Conservation (phyloP, 2,797 vertebrate species). For the Thunnus albacares region DNA sequence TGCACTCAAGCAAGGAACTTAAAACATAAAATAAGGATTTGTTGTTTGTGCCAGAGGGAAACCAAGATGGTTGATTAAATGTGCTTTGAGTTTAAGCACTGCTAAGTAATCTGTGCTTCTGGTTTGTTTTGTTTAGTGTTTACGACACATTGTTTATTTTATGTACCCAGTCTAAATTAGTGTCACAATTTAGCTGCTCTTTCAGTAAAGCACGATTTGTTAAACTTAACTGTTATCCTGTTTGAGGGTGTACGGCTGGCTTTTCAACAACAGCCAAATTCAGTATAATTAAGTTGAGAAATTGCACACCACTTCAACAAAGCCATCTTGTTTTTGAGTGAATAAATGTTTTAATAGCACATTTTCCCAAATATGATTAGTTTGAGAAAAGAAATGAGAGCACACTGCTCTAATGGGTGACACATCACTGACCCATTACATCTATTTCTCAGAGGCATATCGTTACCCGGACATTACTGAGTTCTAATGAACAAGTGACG, state of each 20-base stretch:
- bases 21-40: constrained; percentile 67
- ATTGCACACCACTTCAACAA: background rate
- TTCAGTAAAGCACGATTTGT: background rate
- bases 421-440: constrained; percentile 34
- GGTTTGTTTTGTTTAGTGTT: constrained; percentile 55
- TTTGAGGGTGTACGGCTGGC: background rate
- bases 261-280: constrained; percentile 5
- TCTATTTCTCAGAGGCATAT: constrained; percentile 34
- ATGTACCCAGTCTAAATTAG: constrained; percentile 37
- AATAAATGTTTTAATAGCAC: constrained; percentile 6
- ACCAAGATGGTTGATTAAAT: constrained; percentile 70
- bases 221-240: background rate
- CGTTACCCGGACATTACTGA: constrained; percentile 35
- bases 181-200: constrained; percentile 27
- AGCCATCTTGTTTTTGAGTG: background rate
- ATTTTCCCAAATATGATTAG: constrained; percentile 13
- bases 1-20: constrained; percentile 55
- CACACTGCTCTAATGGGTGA: constrained; percentile 34
- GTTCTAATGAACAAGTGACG: constrained; percentile 9
- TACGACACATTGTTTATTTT: constrained; percentile 54
- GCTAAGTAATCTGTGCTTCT: constrained; percentile 44
- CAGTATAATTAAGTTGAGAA: background rate
- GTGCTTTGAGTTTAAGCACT: constrained; percentile 50
- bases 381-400: constrained; percentile 5
- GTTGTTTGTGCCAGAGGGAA: constrained; percentile 71